Base-by-base conservation (phyloP, 2,113 vertebrate genomes). In the Equus quagga region DNA sequence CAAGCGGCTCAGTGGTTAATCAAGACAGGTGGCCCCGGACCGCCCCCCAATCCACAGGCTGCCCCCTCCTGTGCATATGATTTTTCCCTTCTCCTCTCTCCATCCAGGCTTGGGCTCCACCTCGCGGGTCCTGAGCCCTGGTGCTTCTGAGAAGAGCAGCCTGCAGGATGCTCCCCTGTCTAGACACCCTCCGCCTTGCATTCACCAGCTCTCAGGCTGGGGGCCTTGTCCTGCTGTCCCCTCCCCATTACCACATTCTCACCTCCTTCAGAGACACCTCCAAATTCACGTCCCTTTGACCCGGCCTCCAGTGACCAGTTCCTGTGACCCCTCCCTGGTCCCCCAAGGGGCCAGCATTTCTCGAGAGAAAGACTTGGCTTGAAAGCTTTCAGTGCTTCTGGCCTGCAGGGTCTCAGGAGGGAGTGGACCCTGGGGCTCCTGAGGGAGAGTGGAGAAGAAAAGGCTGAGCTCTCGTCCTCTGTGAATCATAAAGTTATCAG, bases 91-190 rank as follows among this genome's bases (percentile, higher is more conserved):
- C 21, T 23, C 15, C 46, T 80, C 46, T n/a, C 49, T 86, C 56
- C 49, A 28, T 33, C 2, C 2, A 13, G 72, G 9, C 33, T 70
- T 64, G 5, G 7, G 31, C 5, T 69, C 24, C 56, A n/a, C 49
- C 17, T 24, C 56, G 19, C 10, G 0, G 10, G 13, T 19, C 28
- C 28, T 1, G n/a, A 91, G 69, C 76, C 73, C 73, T 33, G 8
- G 9, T 4, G 4, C 9, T 83, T 26, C 84, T 65, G 33, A 86
- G 62, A 46, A 58, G 67, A 81, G 60, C 36, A 28, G 49, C 6
- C 72, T 21, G 1, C 14, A 0, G 0, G 13, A 13, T 1, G 2
- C 60, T 46, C 46, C 33, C 6, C 44, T 1, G 3, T 64, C 56
- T 14, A 9, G 81, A 58, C 56, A 7, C 9, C 12, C 5, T 19